Evolutionary conservation across 2,113 vertebrate genomes (phyloP).

Genomic region (Artemisiospiza belli): DNA sequence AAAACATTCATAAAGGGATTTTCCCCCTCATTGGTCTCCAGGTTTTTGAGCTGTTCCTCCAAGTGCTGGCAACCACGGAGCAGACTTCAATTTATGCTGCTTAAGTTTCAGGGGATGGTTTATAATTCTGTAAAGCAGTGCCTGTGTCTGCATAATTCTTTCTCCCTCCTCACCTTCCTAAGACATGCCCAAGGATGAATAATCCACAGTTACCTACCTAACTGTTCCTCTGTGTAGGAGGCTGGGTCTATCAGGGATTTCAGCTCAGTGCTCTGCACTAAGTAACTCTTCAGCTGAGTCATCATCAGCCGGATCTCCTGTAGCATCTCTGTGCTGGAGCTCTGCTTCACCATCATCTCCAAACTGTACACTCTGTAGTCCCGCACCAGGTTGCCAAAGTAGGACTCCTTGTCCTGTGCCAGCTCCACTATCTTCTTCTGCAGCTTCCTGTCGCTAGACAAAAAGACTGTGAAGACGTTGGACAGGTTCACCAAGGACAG

Average conservation of each 20-base stretch:
- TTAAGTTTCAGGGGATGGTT: background rate
- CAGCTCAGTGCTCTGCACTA: conserved; percentile 92
- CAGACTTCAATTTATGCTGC: background rate
- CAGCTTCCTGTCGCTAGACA: conserved; percentile 88
- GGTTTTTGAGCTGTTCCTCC: background rate
- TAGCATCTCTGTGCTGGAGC: conserved; percentile 91
- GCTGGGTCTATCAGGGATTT: conserved; percentile 81
- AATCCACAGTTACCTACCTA: conserved; percentile 74
- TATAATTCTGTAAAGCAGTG: background rate
- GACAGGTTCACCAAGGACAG: conserved; percentile 84
- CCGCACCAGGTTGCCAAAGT: conserved; percentile 92
- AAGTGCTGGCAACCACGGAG: background rate
- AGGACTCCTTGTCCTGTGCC: conserved; percentile 86
- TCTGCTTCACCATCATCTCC: conserved; percentile 90
- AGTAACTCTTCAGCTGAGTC: conserved; percentile 96
- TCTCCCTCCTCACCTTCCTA: background rate
- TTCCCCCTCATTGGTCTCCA: background rate
- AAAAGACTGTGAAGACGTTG: conserved; percentile 85
- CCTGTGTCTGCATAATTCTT: background rate
- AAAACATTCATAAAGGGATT: background rate
- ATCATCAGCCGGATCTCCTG: conserved; percentile 98
- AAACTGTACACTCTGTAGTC: conserved; percentile 91
- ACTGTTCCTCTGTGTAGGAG: conserved; percentile 78
- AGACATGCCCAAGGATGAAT: background rate
- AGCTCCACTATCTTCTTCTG: conserved; percentile 91